Conservation (phyloP, 2,113 vertebrate genomes). For the Coturnix japonica region DNA sequence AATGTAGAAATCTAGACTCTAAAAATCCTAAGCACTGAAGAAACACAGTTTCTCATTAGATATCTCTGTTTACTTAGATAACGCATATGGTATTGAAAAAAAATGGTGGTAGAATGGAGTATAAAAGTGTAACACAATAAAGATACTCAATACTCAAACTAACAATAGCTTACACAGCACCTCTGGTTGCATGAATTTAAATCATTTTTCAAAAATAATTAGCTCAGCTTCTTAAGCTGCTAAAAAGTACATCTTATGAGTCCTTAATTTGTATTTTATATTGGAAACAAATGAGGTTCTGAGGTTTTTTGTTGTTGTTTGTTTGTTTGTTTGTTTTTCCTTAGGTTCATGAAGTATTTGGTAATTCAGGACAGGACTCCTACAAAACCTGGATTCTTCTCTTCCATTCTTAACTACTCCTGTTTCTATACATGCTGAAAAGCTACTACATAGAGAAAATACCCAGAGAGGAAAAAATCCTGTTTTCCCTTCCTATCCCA, state of each 20-base stretch:
- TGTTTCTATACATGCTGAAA: not conserved
- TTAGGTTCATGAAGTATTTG: not conserved
- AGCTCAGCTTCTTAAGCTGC: not conserved
- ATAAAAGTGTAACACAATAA: not conserved
- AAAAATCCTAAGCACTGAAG: not conserved
- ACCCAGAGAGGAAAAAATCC: not conserved
- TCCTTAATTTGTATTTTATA: not conserved
- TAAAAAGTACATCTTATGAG: not conserved
- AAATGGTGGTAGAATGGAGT: not conserved
- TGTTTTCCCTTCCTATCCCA: not conserved
- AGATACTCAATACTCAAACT: not conserved
- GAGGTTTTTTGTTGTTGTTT: not conserved
- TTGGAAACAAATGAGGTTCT: not conserved
- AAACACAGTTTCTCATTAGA: not conserved
- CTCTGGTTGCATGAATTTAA: not conserved
- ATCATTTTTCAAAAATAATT: conserved; percentile 8
- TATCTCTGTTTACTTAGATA: not conserved
- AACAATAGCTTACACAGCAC: not conserved
- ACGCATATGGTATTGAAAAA: not conserved
- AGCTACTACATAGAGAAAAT: not conserved
- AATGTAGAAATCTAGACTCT: not conserved
- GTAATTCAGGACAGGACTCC: not conserved
- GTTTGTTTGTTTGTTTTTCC: not conserved
- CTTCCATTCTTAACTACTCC: not conserved
- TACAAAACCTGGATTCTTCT: not conserved